Evolutionary conservation across 2,797 vertebrate genomes (phyloP), one percentile per base, ranked within the genome.

Genomic region (Cynodonichthys magdalenae): DNA sequence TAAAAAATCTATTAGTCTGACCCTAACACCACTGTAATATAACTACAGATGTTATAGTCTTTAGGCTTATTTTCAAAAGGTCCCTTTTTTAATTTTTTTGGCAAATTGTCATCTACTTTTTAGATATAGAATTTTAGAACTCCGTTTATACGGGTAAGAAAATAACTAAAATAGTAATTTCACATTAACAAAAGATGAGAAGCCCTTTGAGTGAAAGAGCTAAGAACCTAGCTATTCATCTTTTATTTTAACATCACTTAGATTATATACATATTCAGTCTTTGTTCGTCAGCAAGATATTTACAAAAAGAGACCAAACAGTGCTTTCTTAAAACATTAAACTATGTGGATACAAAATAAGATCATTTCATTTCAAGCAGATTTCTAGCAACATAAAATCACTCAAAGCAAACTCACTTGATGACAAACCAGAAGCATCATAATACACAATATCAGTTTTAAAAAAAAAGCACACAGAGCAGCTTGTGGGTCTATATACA

Each of bases 181-280:
- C 34, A 60, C 39, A 61, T 34, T 53, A 44, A 58, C 28, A 27
- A 1, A 52, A 28, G 10, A 51, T 60, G 57, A 18, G 18, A 57
- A 39, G 6, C 14, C 11, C 6, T 34, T 19, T 41, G 31, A 58
- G 42, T 19, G 27, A 68, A 82, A 71, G 63, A 55, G 57, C 29
- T 80, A 86, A 79, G 74, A 89, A 83, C 50, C 51, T 79, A 15
- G 24, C 29, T 36, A 71, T 61, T 76, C 63, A 69, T 81, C 47
- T 83, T 90, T 89, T 80, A 89, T 87, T 86, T 49, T 69, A 31
- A 49, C 83, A 69, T 78, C 53, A 67, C 65, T 79, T 82, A 71
- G 70, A 82, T 83, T 5, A 63, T 7, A 31, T 31, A 6, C 62
- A 54, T 67, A 61, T 58, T 75, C 75, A 51, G 34, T 75, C 36